Percentiles rank a stretch among this genome's conserved stretches.
These are phyloP conservation scores for Istiophorus platypterus DNA, from an alignment of 2,113 vertebrate species.

Conservation along the genomic window DNA sequence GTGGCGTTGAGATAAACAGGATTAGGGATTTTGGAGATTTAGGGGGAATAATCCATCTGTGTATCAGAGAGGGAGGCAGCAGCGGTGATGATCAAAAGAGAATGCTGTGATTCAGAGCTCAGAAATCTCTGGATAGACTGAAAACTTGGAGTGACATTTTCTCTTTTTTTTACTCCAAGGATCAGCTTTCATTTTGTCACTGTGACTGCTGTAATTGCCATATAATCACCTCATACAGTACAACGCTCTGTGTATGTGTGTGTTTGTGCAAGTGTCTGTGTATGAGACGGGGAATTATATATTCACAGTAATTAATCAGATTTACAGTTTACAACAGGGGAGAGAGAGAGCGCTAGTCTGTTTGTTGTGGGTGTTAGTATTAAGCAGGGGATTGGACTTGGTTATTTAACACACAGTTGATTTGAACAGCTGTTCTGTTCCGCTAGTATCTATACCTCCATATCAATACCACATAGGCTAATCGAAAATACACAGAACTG, in stretches of 20 bases:
- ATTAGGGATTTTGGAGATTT: slow-evolving; percentile 85
- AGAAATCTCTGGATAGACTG: slow-evolving; percentile 62
- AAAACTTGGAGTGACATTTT: slow-evolving; percentile 72
- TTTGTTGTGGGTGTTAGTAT: slow-evolving; percentile 79
- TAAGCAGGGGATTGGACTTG: slow-evolving; percentile 75
- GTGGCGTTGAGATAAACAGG: slow-evolving; percentile 82
- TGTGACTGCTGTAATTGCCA: slow-evolving; percentile 76
- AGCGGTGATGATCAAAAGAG: slow-evolving; percentile 78
- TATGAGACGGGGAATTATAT: slow-evolving; percentile 67
- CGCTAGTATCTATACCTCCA: slow-evolving; percentile 62
- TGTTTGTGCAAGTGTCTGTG: slow-evolving; percentile 28
- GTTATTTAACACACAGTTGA: slow-evolving; percentile 74
- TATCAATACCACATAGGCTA: slow-evolving; percentile 38
- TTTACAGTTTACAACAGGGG: slow-evolving; percentile 76
- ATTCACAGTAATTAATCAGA: slow-evolving; percentile 81
- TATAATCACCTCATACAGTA: slow-evolving; percentile 74
- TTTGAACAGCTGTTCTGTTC: slow-evolving; percentile 80
- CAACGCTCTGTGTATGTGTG: slow-evolving; percentile 7
- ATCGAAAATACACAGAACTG: slow-evolving; percentile 10
- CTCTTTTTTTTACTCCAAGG: slow-evolving; percentile 60
- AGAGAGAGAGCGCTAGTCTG: slow-evolving; percentile 56
- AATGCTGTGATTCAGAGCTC: slow-evolving; percentile 70
- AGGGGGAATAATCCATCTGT: slow-evolving; percentile 79
- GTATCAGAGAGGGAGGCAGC: slow-evolving; percentile 78
- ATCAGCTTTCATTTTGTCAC: slow-evolving; percentile 69